These are phyloP conservation scores for Mobula hypostoma DNA, from an alignment of 2,113 vertebrate species.

Conservation along the genomic window DNA sequence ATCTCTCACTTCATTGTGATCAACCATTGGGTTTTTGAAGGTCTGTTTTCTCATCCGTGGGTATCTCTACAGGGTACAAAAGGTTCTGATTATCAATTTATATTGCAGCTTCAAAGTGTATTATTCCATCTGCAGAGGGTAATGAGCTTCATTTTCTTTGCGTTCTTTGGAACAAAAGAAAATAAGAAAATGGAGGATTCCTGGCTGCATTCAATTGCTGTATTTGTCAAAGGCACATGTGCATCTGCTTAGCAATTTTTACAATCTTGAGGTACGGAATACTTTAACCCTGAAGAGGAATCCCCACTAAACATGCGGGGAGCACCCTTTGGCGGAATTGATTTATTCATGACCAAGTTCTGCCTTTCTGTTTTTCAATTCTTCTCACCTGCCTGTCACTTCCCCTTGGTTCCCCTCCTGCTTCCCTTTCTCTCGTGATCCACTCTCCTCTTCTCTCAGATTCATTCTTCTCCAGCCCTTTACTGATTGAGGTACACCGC, in stretches of 20 bases:
- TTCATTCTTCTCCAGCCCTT: too few relatives aligned
- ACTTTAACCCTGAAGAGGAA: too few relatives aligned
- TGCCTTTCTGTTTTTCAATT: too few relatives aligned
- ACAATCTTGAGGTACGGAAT: too few relatives aligned
- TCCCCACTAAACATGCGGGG: too few relatives aligned
- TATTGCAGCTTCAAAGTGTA: background rate
- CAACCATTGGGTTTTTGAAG: background rate
- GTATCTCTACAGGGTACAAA: background rate
- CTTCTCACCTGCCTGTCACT: too few relatives aligned
- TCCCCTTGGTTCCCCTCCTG: too few relatives aligned
- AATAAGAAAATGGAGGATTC: background rate
- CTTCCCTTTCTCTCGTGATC: too few relatives aligned
- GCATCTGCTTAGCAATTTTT: background rate
- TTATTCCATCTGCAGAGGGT: background rate
- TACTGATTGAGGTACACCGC: too few relatives aligned
- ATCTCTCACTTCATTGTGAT: background rate
- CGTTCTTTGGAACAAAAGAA: background rate
- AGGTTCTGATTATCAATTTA: slow-evolving; percentile 10
- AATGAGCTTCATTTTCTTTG: background rate
- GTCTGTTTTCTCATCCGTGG: background rate
- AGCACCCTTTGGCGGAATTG: background rate
- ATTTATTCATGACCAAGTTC: background rate
- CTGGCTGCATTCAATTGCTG: background rate
- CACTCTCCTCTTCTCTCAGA: too few relatives aligned
- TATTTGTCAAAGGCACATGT: background rate